A percentile compares a stretch with the other conserved stretches of the same genome.
These are phyloP conservation scores for Hippasteria phrygiana DNA, from an alignment of 53 echinoderm and acorn worm genomes.

Conservation along the genomic window DNA sequence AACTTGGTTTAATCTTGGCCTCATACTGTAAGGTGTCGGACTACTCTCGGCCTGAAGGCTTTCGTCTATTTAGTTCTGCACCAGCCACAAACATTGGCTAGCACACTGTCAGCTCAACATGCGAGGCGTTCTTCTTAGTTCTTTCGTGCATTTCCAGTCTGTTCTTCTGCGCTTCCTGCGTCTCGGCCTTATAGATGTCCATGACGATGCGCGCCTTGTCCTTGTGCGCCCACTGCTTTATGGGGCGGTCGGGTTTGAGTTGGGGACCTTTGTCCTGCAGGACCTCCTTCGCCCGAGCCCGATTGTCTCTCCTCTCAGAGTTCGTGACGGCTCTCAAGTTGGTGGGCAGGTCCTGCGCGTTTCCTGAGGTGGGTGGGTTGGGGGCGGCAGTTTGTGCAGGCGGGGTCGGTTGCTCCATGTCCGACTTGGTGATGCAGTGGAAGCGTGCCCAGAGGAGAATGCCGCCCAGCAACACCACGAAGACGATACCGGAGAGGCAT, in stretches of 20 bases:
- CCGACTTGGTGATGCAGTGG: constrained; percentile 33
- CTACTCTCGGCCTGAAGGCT: not conserved
- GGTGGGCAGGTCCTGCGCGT: constrained; percentile 44
- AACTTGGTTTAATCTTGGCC: not conserved
- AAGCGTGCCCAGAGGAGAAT: constrained; percentile 51
- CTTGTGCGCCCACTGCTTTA: constrained; percentile 3
- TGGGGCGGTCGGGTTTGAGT: not conserved
- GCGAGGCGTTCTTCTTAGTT: constrained; percentile 60
- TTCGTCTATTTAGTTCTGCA: not conserved
- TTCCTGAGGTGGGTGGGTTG: constrained; percentile 34
- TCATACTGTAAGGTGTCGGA: not conserved
- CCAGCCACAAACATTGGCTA: constrained; percentile 12
- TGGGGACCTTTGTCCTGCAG: constrained; percentile 7
- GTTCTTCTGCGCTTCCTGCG: constrained; percentile 61
- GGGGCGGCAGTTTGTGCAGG: not conserved
- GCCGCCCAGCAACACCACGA: constrained; percentile 40
- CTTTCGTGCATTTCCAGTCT: constrained; percentile 66
- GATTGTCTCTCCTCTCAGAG: constrained; percentile 60
- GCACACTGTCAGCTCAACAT: constrained; percentile 61
- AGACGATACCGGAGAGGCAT: constrained; percentile 47
- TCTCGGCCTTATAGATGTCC: constrained; percentile 65
- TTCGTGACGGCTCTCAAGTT: constrained; percentile 51
- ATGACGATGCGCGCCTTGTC: constrained; percentile 40
- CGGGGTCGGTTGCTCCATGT: constrained; percentile 31
- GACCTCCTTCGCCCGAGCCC: constrained; percentile 32